Base-by-base conservation (phyloP, 2,797 vertebrate species). In the Neostethus bicornis region DNA sequence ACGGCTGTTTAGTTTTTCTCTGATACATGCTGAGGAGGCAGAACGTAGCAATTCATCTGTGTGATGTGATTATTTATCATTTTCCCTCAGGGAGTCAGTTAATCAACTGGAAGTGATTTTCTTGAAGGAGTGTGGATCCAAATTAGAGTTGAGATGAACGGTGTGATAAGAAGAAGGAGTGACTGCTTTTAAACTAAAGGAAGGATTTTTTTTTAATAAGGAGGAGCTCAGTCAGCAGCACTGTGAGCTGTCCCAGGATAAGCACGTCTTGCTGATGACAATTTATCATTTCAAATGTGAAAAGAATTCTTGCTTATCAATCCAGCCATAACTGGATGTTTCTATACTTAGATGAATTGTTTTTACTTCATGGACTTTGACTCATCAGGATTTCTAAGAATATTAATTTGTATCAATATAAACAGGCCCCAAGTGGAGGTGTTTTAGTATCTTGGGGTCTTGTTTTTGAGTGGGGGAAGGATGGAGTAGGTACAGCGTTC, bases 71-170 rank as follows among this genome's bases (percentile, higher is more conserved):
- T 73, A 70, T 73, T 79, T 51, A 59, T 68, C 43, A 51, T 67
- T 64, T 75, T 50, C 70, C 75, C 69, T 51, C 60, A 58, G 54
- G 73, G 70, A 58, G 61, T 49, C 64, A 51, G 73, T 77, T 65
- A 69, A 73, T 83, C 61, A 79, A 61, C 66, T 59, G 3, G 14
- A 51, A 75, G 47, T 43, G 50, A 79, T 85, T 81, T 67, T 60
- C 81, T 72, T 53, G 32, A 54, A 56, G 77, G 67, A 48, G 21
- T 44, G 14, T 57, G 49, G 73, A 56, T 67, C 58, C 43, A 52
- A 42, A 64, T 43, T 39, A 50, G 59, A 16, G 41, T 49, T 47
- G 47, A 68, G 57, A 87, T 77, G 51, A 73, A 71, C 53, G 28
- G 52, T 4, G n/a, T 56, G 47, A 70, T 67, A 32, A 61, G 41